Evolutionary conservation across 2,888 invertebrate genomes (phyloP), one percentile per base, ranked within the genome.

Genomic region (Acholoe squamosa): DNA sequence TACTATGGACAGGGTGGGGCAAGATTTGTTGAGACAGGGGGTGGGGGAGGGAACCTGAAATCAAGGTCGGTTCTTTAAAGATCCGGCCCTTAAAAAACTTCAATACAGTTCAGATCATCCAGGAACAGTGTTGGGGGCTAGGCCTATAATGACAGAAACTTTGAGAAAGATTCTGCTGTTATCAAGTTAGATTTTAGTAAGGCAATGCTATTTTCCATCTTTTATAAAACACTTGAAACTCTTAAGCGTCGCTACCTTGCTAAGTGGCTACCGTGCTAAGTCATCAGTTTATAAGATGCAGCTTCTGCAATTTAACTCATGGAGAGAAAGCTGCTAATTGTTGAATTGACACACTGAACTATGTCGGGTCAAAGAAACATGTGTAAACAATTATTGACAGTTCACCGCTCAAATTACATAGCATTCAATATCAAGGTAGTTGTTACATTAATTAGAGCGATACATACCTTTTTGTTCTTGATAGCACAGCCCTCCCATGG

Each of bases 381-480:
- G 3, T 10, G 43, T 10, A 43, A 43, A 43, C 43, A 43, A 7
- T 7, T 43, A 43, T 43, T 3, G 10, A 43, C 43, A 3, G 43
- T 43, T 43, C 43, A 43, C 10, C 10, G 3, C 5, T 43, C 3
- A 43, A 43, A 10, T 43, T 43, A 43, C 43, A 43, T 43, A 7
- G 43, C 43, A 43, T 43, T 43, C 43, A 43, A 43, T 7, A n/a
- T 7, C 43, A 43, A 43, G 43, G 43, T 3, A n/a, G n/a, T n/a
- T n/a, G n/a, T n/a, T n/a, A n/a, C n/a, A n/a, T n/a, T n/a, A 61
- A 61, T 86, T 86, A 56, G 86, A 86, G 54, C 86, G 56, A 86
- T 86, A 86, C 86, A 86, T 86, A 86, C 86, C 86, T 86, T 86
- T 86, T 31, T 14, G 1, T 19, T 86, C 86, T 86, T 86, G 86